Evolutionary conservation across 2,888 invertebrate species (phyloP).

Genomic region (Strigamia transsilvanica): DNA sequence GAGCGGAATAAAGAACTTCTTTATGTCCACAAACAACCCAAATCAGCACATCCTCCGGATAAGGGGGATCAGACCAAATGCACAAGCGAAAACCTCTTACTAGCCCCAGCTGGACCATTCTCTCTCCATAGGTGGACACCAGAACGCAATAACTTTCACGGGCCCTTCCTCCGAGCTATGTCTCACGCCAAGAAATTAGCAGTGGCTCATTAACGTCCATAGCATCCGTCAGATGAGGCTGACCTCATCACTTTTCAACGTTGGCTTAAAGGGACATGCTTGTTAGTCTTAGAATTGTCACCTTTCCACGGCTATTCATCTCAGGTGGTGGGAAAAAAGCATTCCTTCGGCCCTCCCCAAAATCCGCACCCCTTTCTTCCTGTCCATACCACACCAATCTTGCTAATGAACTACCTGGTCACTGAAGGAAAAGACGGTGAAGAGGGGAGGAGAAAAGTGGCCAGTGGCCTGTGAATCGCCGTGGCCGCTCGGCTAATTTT

Average conservation of each 20-base stretch:
- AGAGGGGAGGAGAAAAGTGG: conserved; percentile 24
- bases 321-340: conserved; percentile 23
- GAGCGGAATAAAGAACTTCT: background rate
- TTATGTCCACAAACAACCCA: conserved; percentile 23
- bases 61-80: background rate
- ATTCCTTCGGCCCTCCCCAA: background rate
- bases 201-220: conserved; percentile 33
- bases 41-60: conserved; percentile 38
- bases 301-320: conserved; percentile 34
- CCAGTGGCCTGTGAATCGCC: conserved; percentile 34
- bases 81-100: background rate
- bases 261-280: conserved; percentile 26
- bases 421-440: background rate
- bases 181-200: conserved; percentile 35
- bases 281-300: conserved; percentile 38
- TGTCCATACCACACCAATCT: conserved; percentile 42
- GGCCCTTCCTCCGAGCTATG: background rate
- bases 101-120: background rate
- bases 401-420: conserved; percentile 32
- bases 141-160: background rate
- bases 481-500: conserved; percentile 38
- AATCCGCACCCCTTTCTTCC: conserved; percentile 32
- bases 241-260: background rate
- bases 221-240: background rate
- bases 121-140: background rate